Percentiles rank a stretch among this genome's conserved stretches.
Conservation (phyloP, 1,140 invertebrate genomes). For the Caenorhabditis briggsae region DNA sequence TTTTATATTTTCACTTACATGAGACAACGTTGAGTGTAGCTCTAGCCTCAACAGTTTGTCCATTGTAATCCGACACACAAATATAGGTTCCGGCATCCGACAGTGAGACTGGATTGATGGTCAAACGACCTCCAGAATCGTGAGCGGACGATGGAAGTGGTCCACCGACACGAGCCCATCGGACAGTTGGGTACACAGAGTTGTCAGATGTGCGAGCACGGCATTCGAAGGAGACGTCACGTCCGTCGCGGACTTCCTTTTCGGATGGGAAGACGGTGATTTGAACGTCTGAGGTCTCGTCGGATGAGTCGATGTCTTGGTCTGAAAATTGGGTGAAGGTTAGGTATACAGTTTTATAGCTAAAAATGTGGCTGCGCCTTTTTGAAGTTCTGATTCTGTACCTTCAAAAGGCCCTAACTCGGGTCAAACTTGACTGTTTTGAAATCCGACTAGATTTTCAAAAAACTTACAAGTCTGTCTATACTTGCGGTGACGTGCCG, state of each 20-base stretch:
- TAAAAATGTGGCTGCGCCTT: too few relatives aligned
- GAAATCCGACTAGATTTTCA: not conserved
- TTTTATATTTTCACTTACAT: slow-evolving; percentile 65
- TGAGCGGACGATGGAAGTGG: slow-evolving; percentile 71
- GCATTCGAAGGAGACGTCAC: slow-evolving; percentile 76
- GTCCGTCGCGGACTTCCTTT: slow-evolving; percentile 72
- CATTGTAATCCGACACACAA: slow-evolving; percentile 75
- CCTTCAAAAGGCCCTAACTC: too few relatives aligned
- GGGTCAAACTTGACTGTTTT: too few relatives aligned
- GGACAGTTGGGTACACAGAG: slow-evolving; percentile 70
- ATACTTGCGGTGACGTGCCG: slow-evolving; percentile 44
- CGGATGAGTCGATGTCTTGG: slow-evolving; percentile 64
- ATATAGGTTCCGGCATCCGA: slow-evolving; percentile 73
- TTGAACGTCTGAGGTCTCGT: slow-evolving; percentile 70
- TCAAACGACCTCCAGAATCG: slow-evolving; percentile 70
- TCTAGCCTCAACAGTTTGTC: slow-evolving; percentile 74
- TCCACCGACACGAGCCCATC: slow-evolving; percentile 75
- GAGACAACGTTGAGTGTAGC: slow-evolving; percentile 72
- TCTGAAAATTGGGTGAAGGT: slow-evolving; percentile 49
- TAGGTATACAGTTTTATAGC: too few relatives aligned
- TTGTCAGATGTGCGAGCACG: slow-evolving; percentile 74
- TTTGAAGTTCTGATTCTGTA: too few relatives aligned
- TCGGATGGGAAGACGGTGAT: slow-evolving; percentile 78
- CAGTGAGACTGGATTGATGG: slow-evolving; percentile 66
- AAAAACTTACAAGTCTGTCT: slow-evolving; percentile 44